Evolutionary conservation across 1,140 invertebrate genomes (phyloP).

Genomic region (Pomacea maculata): DNA sequence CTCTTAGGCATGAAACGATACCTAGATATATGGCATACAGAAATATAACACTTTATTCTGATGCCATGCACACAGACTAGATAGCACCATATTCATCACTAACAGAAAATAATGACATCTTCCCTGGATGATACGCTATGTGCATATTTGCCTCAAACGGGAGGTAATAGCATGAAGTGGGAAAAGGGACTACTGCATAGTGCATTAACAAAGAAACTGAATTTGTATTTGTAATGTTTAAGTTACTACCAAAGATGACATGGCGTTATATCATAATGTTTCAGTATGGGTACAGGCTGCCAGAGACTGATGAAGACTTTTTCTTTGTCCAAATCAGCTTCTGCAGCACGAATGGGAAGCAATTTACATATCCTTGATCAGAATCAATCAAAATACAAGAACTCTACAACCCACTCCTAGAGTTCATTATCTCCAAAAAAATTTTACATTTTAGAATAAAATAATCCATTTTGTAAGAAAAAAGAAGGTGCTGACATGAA

Average conservation of each 20-base stretch:
- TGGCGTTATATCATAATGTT: slow-evolving; percentile 38
- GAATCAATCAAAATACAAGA: not conserved
- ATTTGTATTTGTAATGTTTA: not conserved
- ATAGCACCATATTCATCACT: too few species aligned
- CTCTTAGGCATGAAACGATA: too few species aligned
- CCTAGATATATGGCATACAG: too few species aligned
- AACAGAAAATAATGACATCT: not conserved
- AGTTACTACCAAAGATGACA: slow-evolving; percentile 33
- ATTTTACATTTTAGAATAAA: too few species aligned
- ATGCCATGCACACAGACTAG: too few species aligned
- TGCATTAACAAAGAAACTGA: not conserved
- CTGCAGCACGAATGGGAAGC: slow-evolving; percentile 44
- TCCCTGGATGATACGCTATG: not conserved
- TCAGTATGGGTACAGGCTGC: slow-evolving; percentile 62
- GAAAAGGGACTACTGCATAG: not conserved
- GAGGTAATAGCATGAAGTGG: not conserved
- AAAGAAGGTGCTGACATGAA: too few species aligned
- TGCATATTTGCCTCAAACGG: not conserved
- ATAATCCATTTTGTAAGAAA: too few species aligned
- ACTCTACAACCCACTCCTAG: too few species aligned
- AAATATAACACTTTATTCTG: too few species aligned
- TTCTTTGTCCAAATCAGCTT: slow-evolving; percentile 54
- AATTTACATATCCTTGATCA: slow-evolving; percentile 59
- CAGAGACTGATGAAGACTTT: slow-evolving; percentile 54
- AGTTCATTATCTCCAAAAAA: too few species aligned